Evolutionary conservation across 53 echinoderm and acorn worm genomes (phyloP), one percentile per base, ranked within the genome.

Genomic region (Henricia sp.): DNA sequence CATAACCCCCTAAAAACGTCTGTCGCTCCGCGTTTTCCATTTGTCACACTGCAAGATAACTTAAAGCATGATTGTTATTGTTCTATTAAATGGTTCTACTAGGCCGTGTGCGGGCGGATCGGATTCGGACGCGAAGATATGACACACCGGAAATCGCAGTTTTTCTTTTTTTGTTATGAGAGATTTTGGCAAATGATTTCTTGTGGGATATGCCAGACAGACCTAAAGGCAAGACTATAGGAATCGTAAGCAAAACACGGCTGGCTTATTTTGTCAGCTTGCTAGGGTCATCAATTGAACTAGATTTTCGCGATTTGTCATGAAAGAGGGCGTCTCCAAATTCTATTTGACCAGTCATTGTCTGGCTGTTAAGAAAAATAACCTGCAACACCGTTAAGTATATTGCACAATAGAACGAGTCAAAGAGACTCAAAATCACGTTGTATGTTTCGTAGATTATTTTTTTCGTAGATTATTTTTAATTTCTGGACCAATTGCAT

Each of bases 61-160:
- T 48, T n/a, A n/a, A n/a, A n/a, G n/a, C n/a, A 48, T 80, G 70
- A 80, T 80, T 80, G 80, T 51, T 80, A 63, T 80, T 80, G 80
- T 80, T 80, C 32, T 42, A 62, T n/a, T n/a, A n/a, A n/a, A n/a
- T n/a, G n/a, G n/a, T n/a, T n/a, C n/a, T n/a, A n/a, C n/a, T n/a
- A 60, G 64, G 63, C 48, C 46, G 19, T 64, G 52, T 63, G 44
- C 32, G 64, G 62, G 77, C 43, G 24, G 43, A 25, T 23, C 16
- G 25, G 43, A 67, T 77, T 32, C 29, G 28, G 71, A 19, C 17
- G 6, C 5, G 52, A n/a, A 26, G 28, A 20, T 57, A 58, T 80
- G 80, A 64, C 80, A 63, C 80, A 64, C 80, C 80, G 80, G 80
- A 64, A 42, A 3, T 0, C 24, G 70, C 29, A 44, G 35, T 37